Evolutionary conservation across 2,113 vertebrate genomes (phyloP).

Genomic region (Trichechus manatus): DNA sequence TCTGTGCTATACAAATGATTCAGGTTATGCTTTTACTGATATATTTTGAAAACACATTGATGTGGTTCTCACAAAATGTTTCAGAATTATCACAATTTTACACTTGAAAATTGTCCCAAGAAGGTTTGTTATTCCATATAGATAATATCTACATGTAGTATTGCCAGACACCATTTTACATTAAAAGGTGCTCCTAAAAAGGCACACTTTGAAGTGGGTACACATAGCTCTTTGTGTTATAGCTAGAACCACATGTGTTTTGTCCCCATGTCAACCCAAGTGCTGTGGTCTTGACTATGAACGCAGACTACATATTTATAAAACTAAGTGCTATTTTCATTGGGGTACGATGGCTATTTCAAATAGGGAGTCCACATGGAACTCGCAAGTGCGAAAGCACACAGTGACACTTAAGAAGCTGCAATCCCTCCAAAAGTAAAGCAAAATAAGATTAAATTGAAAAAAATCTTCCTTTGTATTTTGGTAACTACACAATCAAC

Average conservation of each 20-base stretch:
- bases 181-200: background rate
- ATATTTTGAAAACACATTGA: background rate
- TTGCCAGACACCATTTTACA: background rate
- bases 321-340: background rate
- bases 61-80: background rate
- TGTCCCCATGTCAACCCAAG: background rate
- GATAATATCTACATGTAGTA: background rate
- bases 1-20: background rate
- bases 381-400: background rate
- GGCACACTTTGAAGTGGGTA: background rate
- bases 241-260: background rate
- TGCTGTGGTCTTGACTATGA: background rate
- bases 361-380: background rate
- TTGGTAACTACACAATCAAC: background rate
- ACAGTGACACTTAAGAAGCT: background rate
- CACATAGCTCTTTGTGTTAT: background rate
- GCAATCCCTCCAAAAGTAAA: background rate
- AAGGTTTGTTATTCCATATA: background rate
- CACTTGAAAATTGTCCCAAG: constrained; percentile 32
- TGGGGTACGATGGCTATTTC: background rate
- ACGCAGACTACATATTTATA: background rate
- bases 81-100: background rate
- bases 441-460: background rate
- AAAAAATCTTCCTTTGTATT: constrained; percentile 17
- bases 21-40: background rate